phyloP scores from a whole-genome alignment of 2,797 vertebrate genomes.

The Malurus splendens region DNA sequence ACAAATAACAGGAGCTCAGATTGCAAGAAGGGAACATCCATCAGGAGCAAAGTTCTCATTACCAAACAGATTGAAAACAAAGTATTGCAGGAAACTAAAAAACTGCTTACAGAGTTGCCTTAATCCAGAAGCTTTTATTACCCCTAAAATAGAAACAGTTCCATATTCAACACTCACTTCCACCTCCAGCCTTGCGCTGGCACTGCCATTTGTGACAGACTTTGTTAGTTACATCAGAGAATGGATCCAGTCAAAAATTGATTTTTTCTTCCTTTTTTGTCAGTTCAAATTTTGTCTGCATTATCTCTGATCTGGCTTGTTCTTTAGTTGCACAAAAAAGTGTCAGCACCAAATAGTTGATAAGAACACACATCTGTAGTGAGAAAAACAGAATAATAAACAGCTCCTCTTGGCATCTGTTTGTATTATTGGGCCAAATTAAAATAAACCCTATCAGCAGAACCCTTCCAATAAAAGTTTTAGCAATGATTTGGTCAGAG shows the following conservation, averaged over 20 bases:
- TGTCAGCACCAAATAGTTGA: background rate
- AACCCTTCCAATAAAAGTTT: accelerated
- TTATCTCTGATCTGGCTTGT: background rate
- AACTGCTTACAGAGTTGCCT: background rate
- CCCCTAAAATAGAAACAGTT: background rate
- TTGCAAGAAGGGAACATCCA: background rate
- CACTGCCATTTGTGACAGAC: background rate
- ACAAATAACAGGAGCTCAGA: background rate
- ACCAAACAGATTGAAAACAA: background rate
- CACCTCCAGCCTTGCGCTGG: background rate
- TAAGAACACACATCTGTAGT: background rate
- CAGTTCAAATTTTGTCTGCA: background rate
- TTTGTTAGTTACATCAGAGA: background rate
- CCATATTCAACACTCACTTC: background rate
- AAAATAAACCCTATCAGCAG: background rate
- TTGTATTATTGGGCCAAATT: background rate
- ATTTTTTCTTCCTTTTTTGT: background rate
- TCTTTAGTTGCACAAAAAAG: background rate
- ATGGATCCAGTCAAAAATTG: background rate
- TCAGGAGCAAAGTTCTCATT: background rate
- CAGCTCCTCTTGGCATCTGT: background rate
- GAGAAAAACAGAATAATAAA: background rate
- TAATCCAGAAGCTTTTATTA: background rate
- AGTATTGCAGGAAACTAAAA: background rate
- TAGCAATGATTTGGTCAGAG: background rate